Percentiles rank a stretch among this genome's conserved stretches.
Conservation (phyloP, 2,797 vertebrate genomes). For the Melopsittacus undulatus region DNA sequence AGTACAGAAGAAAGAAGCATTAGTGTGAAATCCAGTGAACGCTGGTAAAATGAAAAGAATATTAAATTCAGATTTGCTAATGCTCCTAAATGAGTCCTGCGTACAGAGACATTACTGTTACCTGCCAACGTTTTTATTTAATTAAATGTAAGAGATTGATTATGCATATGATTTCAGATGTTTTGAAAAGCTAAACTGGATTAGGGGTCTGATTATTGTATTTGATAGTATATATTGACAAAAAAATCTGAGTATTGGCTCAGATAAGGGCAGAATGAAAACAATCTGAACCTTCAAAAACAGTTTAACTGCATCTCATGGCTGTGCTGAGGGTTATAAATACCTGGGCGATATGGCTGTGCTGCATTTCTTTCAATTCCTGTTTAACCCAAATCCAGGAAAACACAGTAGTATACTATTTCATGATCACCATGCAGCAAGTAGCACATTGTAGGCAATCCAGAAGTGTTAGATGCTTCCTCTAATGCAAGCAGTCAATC, state of each 20-base stretch:
- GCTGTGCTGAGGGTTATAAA: not conserved
- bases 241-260: not conserved
- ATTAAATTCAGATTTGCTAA: conserved; percentile 60
- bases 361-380: not conserved
- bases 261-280: not conserved
- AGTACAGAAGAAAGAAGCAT: conserved; percentile 53
- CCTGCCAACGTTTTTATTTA: conserved; percentile 48
- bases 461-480: not conserved
- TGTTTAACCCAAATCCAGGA: not conserved
- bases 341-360: not conserved
- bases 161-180: conserved; percentile 27
- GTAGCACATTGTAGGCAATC: not conserved
- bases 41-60: conserved; percentile 61
- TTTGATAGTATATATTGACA: not conserved
- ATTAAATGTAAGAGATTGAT: conserved; percentile 62
- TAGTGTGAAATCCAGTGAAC: conserved; percentile 47
- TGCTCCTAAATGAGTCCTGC: conserved; percentile 47
- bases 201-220: not conserved
- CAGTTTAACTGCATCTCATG: not conserved
- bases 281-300: not conserved
- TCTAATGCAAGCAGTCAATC: not conserved
- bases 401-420: not conserved
- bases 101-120: conserved; percentile 25
- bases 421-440: not conserved
- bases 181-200: conserved; percentile 29